Percentiles rank a stretch among this genome's conserved stretches.
phyloP scores from a whole-genome alignment of 2,888 invertebrate genomes.

The Adelognathus sp. region DNA sequence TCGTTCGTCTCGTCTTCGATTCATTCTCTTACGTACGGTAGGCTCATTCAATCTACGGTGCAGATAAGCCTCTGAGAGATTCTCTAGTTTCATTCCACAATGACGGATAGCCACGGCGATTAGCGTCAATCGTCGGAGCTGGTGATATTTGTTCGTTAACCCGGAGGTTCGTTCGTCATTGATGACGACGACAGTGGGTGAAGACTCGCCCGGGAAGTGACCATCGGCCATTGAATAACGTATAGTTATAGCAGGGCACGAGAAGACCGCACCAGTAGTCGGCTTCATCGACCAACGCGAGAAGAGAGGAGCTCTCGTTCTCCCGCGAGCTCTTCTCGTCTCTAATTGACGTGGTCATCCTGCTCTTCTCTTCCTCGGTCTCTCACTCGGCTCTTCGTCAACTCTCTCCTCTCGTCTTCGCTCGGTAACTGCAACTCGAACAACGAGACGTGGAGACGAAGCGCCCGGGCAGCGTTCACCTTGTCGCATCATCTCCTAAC shows the following conservation, averaged over 20 bases:
- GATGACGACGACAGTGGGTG: conserved; percentile 22
- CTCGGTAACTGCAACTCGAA: conserved; percentile 29
- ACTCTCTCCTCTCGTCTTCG: conserved; percentile 35
- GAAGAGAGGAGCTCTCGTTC: conserved; percentile 43
- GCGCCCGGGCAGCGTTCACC: conserved; percentile 50
- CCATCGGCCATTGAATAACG: conserved; percentile 27
- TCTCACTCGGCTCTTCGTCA: conserved; percentile 16
- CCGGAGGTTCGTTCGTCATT: conserved; percentile 42
- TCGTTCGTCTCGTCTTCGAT: conserved; percentile 21
- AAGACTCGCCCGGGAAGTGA: conserved; percentile 48
- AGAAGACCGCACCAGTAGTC: conserved; percentile 1
- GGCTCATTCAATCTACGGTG: conserved; percentile 26
- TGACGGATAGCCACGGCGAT: conserved; percentile 66
- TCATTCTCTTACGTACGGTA: conserved; percentile 2
- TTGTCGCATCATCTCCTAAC: conserved; percentile 65
- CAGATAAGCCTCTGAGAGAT: conserved; percentile 24
- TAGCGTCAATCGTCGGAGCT: conserved; percentile 63
- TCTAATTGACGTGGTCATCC: conserved; percentile 66
- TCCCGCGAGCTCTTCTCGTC: conserved; percentile 57
- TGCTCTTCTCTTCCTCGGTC: conserved; percentile 12
- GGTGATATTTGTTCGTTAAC: conserved; percentile 71
- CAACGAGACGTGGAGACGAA: conserved; percentile 41
- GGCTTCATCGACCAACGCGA: conserved; percentile 10
- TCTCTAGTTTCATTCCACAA: conserved; percentile 47
- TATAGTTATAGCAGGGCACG: conserved; percentile 36